Conservation (phyloP, 1,140 invertebrate species). For the Zaprionus lachaisei region DNA sequence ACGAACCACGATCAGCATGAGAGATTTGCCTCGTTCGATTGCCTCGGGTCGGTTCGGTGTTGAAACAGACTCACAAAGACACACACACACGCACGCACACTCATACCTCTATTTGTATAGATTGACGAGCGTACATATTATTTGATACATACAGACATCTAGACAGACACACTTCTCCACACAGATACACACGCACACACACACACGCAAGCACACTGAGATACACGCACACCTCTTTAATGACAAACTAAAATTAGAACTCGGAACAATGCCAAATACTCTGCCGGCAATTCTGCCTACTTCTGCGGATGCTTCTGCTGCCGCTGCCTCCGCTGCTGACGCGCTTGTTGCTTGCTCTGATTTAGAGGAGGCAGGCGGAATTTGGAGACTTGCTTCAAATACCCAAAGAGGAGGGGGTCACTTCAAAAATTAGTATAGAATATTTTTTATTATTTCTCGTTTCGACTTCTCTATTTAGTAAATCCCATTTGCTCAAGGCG, state of each 20-base stretch:
- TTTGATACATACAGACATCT: constrained; percentile 20
- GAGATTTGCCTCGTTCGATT: constrained; percentile 76
- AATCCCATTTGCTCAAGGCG: constrained; percentile 5
- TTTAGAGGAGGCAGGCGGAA: constrained; percentile 37
- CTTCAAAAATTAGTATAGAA: constrained; percentile 29
- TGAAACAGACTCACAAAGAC: constrained; percentile 23
- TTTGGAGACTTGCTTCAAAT: constrained; percentile 22
- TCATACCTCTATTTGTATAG: constrained; percentile 6
- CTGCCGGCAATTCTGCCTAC: constrained; percentile 61
- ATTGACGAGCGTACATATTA: constrained; percentile 21
- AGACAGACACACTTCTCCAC: constrained; percentile 43
- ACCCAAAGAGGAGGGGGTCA: neutral
- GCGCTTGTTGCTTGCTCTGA: constrained; percentile 27
- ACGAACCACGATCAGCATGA: constrained; percentile 17
- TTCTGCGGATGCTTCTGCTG: constrained; percentile 39
- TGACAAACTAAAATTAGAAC: constrained; percentile 83
- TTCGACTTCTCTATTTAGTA: constrained; percentile 18
- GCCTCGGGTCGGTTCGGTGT: constrained; percentile 28
- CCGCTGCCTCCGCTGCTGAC: constrained; percentile 30
- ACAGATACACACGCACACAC: constrained; percentile 10
- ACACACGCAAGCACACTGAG: constrained; percentile 23
- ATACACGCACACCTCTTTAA: constrained; percentile 70
- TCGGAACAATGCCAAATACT: constrained; percentile 83
- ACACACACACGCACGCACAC: constrained; percentile 11
- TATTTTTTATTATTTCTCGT: neutral